A percentile compares a stretch with the other conserved stretches of the same genome.
phyloP scores from a whole-genome alignment of 1,140 invertebrate genomes.

The Saxidomus purpurata region DNA sequence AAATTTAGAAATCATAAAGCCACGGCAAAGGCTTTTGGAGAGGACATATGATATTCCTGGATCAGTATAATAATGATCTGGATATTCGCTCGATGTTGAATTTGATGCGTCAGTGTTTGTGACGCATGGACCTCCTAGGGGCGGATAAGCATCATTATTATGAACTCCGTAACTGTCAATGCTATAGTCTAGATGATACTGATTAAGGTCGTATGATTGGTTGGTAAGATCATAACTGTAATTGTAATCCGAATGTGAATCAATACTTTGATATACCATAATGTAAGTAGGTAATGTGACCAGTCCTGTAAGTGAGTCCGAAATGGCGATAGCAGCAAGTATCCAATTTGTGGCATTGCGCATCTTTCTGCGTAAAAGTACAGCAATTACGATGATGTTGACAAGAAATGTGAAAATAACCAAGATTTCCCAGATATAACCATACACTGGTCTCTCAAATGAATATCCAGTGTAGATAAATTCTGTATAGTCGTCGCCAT shows the following conservation, averaged over 20 bases:
- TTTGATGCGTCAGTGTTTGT: no score
- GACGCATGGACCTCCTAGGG: background rate
- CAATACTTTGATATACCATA: conserved; percentile 31
- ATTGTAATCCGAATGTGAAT: background rate
- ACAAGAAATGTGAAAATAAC: conserved; percentile 21
- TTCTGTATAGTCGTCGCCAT: background rate
- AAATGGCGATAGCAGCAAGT: conserved; percentile 48
- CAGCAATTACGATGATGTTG: conserved; percentile 17
- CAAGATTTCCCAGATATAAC: conserved; percentile 43
- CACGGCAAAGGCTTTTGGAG: background rate
- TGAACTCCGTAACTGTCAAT: background rate
- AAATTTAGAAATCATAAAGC: conserved; percentile 55
- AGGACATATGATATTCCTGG: background rate
- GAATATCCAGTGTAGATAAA: conserved; percentile 19
- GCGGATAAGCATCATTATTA: background rate
- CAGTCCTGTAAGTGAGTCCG: conserved; percentile 51
- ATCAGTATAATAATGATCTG: background rate
- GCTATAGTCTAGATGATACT: background rate
- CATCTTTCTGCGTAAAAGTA: conserved; percentile 52
- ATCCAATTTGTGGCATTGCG: conserved; percentile 50
- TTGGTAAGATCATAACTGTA: background rate
- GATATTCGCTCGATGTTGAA: background rate
- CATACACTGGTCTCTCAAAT: conserved; percentile 52
- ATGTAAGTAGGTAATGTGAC: conserved; percentile 54
- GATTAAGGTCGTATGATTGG: background rate